A percentile compares a stretch with the other conserved stretches of the same genome.
phyloP scores from a whole-genome alignment of 2,888 invertebrate species.

The Lasioglossum oenotherae region DNA sequence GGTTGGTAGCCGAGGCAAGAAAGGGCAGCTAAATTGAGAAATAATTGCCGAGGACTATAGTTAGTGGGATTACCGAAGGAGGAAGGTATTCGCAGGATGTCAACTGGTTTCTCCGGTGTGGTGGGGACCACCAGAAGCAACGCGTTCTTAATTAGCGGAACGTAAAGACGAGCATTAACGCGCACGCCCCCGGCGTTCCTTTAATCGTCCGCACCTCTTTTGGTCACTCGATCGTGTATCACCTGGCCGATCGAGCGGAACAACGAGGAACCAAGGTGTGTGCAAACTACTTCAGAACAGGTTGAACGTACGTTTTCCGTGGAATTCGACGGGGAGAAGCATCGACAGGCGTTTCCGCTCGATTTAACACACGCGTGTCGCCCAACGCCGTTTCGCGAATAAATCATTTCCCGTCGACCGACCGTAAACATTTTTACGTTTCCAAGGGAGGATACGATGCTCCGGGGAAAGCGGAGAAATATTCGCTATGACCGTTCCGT shows the following conservation, averaged over 20 bases:
- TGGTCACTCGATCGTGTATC: neutral
- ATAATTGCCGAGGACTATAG: neutral
- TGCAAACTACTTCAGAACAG: conserved; percentile 28
- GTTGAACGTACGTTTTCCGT: conserved; percentile 10
- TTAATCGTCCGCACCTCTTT: neutral
- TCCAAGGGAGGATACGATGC: neutral
- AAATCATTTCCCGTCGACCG: conserved; percentile 6
- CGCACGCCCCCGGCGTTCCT: too few relatives aligned
- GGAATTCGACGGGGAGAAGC: neutral
- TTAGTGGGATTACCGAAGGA: neutral
- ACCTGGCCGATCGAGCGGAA: neutral
- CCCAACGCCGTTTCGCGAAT: neutral
- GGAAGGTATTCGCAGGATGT: neutral
- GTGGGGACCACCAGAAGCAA: neutral
- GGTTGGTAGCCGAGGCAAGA: neutral
- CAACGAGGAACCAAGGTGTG: conserved; percentile 14
- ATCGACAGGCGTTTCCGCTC: neutral
- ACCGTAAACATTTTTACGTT: neutral
- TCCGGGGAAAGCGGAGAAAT: neutral
- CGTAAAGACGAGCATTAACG: conserved; percentile 3
- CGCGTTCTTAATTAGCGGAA: conserved; percentile 1
- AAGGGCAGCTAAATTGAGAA: neutral
- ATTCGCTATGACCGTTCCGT: neutral
- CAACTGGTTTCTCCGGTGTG: neutral
- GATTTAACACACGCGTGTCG: conserved; percentile 9